Percentiles rank a stretch among this genome's conserved stretches.
Evolutionary conservation across 2,113 vertebrate genomes (phyloP).

Genomic region (Silurus glanis): DNA sequence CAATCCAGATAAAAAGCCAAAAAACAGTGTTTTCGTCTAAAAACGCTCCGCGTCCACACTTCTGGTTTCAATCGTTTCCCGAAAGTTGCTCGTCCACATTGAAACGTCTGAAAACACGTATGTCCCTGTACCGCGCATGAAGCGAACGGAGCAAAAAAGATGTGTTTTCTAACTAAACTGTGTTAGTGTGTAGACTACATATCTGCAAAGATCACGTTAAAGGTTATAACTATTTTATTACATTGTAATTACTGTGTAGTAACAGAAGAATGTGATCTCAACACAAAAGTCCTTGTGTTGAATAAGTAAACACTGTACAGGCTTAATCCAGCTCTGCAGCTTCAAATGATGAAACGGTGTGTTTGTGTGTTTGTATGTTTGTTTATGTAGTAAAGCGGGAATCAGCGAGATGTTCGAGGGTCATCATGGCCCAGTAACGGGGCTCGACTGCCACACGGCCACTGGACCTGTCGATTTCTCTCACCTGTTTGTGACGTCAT

Average conservation of each 20-base stretch:
- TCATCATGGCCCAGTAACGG: constrained; percentile 97
- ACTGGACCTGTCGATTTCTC: constrained; percentile 95
- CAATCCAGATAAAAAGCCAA: too few species aligned
- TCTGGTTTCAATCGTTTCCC: too few species aligned
- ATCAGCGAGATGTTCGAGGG: constrained; percentile 99
- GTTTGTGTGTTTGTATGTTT: constrained; percentile 22
- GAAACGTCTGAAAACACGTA: too few species aligned
- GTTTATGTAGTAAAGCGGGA: constrained; percentile 88
- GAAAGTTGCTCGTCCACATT: too few species aligned
- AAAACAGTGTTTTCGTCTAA: too few species aligned
- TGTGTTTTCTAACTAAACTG: too few species aligned
- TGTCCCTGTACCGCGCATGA: too few species aligned
- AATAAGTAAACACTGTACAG: not conserved
- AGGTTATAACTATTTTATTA: not conserved
- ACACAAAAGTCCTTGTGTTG: not conserved
- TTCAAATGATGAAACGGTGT: constrained; percentile 7
- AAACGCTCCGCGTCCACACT: too few species aligned
- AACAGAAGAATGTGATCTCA: not conserved
- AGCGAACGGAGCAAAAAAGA: too few species aligned
- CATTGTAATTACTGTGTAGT: not conserved
- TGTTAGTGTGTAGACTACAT: not conserved
- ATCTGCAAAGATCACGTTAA: not conserved
- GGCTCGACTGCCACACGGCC: constrained; percentile 92
- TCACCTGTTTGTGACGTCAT: constrained; percentile 95
- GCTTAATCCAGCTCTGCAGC: not conserved